These are phyloP conservation scores for Drosophila saltans DNA, from an alignment of 1,140 invertebrate species.

Conservation along the genomic window DNA sequence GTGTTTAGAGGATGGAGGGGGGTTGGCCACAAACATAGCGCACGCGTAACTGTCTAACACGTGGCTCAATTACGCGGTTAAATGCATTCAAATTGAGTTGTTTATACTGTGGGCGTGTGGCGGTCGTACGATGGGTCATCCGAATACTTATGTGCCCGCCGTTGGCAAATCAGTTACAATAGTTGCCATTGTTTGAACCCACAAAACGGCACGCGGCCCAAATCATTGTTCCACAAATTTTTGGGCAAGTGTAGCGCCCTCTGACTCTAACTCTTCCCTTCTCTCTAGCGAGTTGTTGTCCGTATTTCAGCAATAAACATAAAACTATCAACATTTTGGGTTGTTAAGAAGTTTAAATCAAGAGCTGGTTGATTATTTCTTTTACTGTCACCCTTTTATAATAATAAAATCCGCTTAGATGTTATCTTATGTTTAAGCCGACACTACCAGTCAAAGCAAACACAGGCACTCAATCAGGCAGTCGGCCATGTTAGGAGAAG, in stretches of 20 bases:
- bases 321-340: conserved; percentile 72
- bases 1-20: conserved; percentile 32
- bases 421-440: conserved; percentile 49
- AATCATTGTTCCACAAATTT: conserved; percentile 65
- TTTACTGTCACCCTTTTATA: conserved; percentile 63
- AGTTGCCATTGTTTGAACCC: conserved; percentile 46
- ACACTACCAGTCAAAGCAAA: conserved; percentile 71
- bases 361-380: conserved; percentile 58
- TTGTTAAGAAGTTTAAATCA: conserved; percentile 27
- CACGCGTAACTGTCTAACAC: conserved; percentile 70
- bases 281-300: conserved; percentile 4
- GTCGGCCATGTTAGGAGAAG: neutral
- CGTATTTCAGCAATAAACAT: conserved; percentile 54
- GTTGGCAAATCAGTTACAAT: conserved; percentile 71
- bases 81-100: conserved; percentile 83
- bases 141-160: conserved; percentile 53
- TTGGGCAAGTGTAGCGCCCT: conserved; percentile 54
- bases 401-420: conserved; percentile 60
- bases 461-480: conserved; percentile 52
- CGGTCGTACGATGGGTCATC: conserved; percentile 36
- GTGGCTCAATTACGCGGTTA: conserved; percentile 82
- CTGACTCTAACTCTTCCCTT: neutral
- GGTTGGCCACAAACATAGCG: conserved; percentile 66
- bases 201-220: conserved; percentile 61
- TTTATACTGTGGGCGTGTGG: conserved; percentile 77